Conservation (phyloP, 2,113 vertebrate genomes). For the Penelope pileata region DNA sequence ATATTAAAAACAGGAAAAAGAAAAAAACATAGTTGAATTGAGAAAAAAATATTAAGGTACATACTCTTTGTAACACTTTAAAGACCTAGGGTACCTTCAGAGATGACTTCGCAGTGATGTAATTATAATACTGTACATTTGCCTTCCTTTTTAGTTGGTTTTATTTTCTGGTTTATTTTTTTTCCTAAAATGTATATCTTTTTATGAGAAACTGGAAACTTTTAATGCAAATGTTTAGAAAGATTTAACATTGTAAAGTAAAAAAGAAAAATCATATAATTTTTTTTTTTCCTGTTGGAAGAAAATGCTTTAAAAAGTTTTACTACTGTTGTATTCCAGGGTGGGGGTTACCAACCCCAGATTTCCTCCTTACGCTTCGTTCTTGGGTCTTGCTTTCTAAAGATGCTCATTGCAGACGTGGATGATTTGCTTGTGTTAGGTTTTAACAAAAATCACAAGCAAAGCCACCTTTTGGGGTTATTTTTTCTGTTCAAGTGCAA, state of each 20-base stretch:
- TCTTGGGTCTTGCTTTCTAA: conserved; percentile 67
- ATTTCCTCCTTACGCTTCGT: conserved; percentile 56
- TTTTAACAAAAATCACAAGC: conserved; percentile 15
- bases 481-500: conserved; percentile 82
- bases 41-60: conserved; percentile 58
- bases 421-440: conserved; percentile 44
- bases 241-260: conserved; percentile 74
- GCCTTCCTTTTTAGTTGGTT: conserved; percentile 74
- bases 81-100: conserved; percentile 70
- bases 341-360: conserved; percentile 53
- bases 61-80: conserved; percentile 74
- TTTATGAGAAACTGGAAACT: conserved; percentile 74
- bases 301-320: conserved; percentile 79
- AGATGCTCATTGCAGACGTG: conserved; percentile 47
- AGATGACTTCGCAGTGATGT: conserved; percentile 64
- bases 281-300: conserved; percentile 68
- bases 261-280: conserved; percentile 64
- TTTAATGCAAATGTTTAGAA: conserved; percentile 76
- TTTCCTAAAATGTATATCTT: conserved; percentile 75
- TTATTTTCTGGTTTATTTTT: conserved; percentile 74
- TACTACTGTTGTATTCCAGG: conserved; percentile 75
- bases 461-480: conserved; percentile 9
- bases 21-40: conserved; percentile 63
- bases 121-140: conserved; percentile 72
- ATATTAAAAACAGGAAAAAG: conserved; percentile 77